Evolutionary conservation across 92 coral and sea anemone genomes (phyloP).

Genomic region (Epizoanthus illoricatus): DNA sequence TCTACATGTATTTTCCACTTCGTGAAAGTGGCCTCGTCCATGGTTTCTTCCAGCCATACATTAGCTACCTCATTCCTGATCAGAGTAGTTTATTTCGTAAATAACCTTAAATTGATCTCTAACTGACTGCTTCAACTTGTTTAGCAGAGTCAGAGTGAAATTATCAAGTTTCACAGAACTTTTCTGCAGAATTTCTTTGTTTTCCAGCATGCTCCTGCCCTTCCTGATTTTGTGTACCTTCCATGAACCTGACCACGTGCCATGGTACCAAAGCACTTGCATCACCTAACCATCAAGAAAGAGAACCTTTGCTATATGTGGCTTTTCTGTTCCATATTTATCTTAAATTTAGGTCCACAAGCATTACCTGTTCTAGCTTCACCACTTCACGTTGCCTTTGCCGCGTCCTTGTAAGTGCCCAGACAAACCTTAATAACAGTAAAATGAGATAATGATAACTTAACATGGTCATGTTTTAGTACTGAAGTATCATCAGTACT

Average conservation of each 20-base stretch:
- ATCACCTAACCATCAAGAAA: slow-evolving; percentile 1
- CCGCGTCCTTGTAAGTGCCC: not conserved
- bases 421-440: not conserved
- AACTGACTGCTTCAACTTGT: slow-evolving; percentile 15
- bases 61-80: not conserved
- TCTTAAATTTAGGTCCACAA: slow-evolving; percentile 18
- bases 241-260: slow-evolving; percentile 23
- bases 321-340: slow-evolving; percentile 22
- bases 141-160: slow-evolving; percentile 17
- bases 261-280: slow-evolving; percentile 31
- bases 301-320: slow-evolving; percentile 31
- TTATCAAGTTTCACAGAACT: slow-evolving; percentile 12
- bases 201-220: slow-evolving; percentile 22
- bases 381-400: not conserved
- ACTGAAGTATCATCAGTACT: too few species aligned
- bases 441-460: not conserved
- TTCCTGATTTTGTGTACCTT: slow-evolving; percentile 18
- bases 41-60: too few species aligned
- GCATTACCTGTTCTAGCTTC: slow-evolving; percentile 12
- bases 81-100: slow-evolving; percentile 1
- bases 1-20: too few species aligned
- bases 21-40: too few species aligned
- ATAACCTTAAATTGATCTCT: slow-evolving; percentile 26
- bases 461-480: too few species aligned
- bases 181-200: slow-evolving; percentile 11